phyloP scores from a whole-genome alignment of 2,888 invertebrate genomes.

The Apodemia hepburni region DNA sequence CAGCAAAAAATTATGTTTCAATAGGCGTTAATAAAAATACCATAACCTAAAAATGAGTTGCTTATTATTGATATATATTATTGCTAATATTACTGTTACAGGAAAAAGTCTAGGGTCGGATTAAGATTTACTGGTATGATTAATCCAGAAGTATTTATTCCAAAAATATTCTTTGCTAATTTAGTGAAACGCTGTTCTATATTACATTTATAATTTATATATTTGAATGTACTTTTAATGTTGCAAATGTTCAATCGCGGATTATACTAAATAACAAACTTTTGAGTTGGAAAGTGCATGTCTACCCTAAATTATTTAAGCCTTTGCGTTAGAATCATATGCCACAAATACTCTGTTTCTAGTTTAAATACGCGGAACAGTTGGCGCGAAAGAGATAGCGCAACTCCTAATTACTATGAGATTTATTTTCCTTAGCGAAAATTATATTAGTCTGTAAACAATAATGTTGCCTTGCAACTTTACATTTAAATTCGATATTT shows the following conservation, averaged over 20 bases:
- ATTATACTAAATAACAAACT: not conserved
- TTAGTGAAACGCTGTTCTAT: too few species aligned
- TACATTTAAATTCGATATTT: not conserved
- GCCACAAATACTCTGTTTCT: constrained; percentile 36
- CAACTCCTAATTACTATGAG: not conserved
- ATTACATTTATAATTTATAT: too few species aligned
- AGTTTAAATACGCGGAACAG: constrained; percentile 22
- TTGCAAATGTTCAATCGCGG: too few species aligned
- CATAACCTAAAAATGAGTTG: too few species aligned
- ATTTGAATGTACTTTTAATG: not conserved
- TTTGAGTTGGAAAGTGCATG: not conserved
- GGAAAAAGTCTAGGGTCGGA: too few species aligned
- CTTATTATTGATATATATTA: too few species aligned
- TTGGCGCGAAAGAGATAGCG: constrained; percentile 20
- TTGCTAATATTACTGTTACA: too few species aligned
- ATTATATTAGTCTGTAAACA: not conserved
- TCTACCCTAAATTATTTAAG: constrained; percentile 1
- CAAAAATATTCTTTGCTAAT: too few species aligned
- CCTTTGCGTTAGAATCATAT: constrained; percentile 26
- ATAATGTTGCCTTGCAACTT: not conserved
- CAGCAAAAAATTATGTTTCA: too few species aligned
- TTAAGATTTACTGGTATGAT: too few species aligned
- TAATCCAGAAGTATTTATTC: too few species aligned
- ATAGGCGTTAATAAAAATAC: too few species aligned
- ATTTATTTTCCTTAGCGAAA: not conserved